Evolutionary conservation across 2,888 invertebrate species (phyloP).

Genomic region (Noctua janthe): DNA sequence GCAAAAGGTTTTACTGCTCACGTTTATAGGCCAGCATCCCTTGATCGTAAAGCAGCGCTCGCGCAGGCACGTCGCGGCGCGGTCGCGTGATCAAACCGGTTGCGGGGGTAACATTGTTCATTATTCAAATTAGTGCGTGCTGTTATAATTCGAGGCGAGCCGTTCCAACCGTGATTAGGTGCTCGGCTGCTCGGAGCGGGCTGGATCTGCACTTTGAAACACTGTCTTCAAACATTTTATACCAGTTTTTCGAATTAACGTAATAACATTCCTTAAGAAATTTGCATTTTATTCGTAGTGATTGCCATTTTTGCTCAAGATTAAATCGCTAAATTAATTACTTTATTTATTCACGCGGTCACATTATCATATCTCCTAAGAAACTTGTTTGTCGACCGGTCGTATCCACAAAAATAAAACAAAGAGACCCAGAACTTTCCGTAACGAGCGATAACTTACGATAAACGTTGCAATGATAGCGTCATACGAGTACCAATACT

Average conservation of each 20-base stretch:
- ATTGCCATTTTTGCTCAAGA: constrained; percentile 38
- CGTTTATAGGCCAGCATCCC: constrained; percentile 82
- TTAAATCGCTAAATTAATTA: constrained; percentile 54
- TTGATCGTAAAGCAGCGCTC: constrained; percentile 76
- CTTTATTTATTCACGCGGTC: constrained; percentile 60
- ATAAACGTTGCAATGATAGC: constrained; percentile 74
- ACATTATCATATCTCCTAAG: constrained; percentile 56
- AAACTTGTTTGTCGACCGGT: constrained; percentile 60
- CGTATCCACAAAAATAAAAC: constrained; percentile 61
- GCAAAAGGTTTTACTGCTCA: constrained; percentile 75
- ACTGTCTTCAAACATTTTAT: constrained; percentile 58
- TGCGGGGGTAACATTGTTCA: constrained; percentile 85
- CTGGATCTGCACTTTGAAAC: constrained; percentile 62
- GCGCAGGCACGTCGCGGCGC: constrained; percentile 69
- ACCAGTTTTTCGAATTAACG: constrained; percentile 38
- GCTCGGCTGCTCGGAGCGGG: constrained; percentile 58
- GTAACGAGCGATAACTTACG: constrained; percentile 70
- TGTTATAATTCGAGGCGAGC: constrained; percentile 85
- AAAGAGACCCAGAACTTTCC: constrained; percentile 70
- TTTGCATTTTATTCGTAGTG: constrained; percentile 44
- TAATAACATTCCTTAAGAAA: constrained; percentile 36
- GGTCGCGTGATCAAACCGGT: constrained; percentile 86
- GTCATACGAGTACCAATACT: constrained; percentile 76
- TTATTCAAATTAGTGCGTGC: constrained; percentile 89
- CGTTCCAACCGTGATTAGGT: constrained; percentile 77